Evolutionary conservation across 2,888 invertebrate species (phyloP).

Genomic region (Limnephilus rhombicus): DNA sequence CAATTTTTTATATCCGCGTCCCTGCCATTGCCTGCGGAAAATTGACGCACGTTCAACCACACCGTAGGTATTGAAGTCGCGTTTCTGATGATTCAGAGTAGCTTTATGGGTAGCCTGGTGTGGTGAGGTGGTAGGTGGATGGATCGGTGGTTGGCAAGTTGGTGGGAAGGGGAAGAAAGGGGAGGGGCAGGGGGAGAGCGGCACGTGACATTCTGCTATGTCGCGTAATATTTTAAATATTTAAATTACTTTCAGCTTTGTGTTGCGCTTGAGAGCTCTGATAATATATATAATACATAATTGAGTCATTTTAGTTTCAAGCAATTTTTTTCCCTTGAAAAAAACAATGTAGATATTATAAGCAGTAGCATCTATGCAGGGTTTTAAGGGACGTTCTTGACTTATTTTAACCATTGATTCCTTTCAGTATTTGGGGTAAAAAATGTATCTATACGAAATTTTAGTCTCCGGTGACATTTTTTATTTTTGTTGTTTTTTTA

Average conservation of each 20-base stretch:
- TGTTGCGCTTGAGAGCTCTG: neutral
- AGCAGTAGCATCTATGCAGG: too few relatives aligned
- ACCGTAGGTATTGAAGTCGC: neutral
- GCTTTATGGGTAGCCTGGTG: neutral
- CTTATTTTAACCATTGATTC: too few relatives aligned
- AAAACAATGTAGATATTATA: too few relatives aligned
- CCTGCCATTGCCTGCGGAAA: neutral
- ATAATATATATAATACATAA: neutral
- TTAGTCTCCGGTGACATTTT: too few relatives aligned
- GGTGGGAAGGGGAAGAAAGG: neutral
- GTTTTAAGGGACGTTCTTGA: too few relatives aligned
- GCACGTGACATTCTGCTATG: constrained; percentile 29
- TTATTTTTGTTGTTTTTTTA: too few relatives aligned
- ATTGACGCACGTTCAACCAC: neutral
- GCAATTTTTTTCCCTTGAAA: neutral
- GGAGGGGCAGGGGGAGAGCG: neutral
- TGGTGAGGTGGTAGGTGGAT: neutral
- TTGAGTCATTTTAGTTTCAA: neutral
- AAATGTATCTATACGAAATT: too few relatives aligned
- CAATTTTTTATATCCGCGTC: neutral
- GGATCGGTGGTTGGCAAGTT: neutral
- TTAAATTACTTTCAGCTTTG: constrained; percentile 45
- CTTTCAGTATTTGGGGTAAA: too few relatives aligned
- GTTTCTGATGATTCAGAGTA: constrained; percentile 15
- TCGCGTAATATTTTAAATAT: constrained; percentile 49